Evolutionary conservation across 2,888 invertebrate genomes (phyloP).

Genomic region (Tetragonula carbonaria): DNA sequence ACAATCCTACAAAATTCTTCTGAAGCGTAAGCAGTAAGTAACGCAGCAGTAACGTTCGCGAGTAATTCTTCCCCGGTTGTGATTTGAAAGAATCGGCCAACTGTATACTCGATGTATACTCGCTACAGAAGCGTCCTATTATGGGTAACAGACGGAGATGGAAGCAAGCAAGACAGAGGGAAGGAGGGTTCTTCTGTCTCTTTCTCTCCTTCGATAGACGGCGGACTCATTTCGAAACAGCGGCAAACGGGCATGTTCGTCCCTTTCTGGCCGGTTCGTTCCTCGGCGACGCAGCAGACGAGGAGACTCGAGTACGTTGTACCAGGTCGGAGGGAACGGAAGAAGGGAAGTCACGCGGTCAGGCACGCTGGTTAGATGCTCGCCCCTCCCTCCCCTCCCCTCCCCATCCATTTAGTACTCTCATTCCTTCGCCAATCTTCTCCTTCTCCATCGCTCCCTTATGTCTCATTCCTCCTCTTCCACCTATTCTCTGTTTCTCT

Average conservation of each 20-base stretch:
- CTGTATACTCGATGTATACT: constrained; percentile 16
- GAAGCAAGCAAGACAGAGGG: neutral
- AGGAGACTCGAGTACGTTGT: constrained; percentile 63
- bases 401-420: constrained; percentile 46
- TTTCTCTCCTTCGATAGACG: constrained; percentile 38
- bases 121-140: constrained; percentile 50
- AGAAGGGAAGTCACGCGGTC: constrained; percentile 74
- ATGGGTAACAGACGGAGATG: constrained; percentile 28
- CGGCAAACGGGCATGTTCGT: constrained; percentile 53
- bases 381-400: constrained; percentile 2
- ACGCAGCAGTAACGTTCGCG: constrained; percentile 4
- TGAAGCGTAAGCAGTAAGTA: constrained; percentile 15
- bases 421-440: neutral
- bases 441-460: constrained; percentile 8
- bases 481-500: neutral
- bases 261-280: constrained; percentile 52
- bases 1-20: constrained; percentile 31
- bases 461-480: constrained; percentile 29
- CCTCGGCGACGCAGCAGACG: constrained; percentile 58
- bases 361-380: constrained; percentile 68
- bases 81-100: constrained; percentile 54
- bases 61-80: constrained; percentile 49
- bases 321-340: constrained; percentile 65
- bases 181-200: neutral
- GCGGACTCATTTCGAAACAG: constrained; percentile 56